Base-by-base conservation (phyloP, 1,140 invertebrate species). In the Dreissena rostriformis region DNA sequence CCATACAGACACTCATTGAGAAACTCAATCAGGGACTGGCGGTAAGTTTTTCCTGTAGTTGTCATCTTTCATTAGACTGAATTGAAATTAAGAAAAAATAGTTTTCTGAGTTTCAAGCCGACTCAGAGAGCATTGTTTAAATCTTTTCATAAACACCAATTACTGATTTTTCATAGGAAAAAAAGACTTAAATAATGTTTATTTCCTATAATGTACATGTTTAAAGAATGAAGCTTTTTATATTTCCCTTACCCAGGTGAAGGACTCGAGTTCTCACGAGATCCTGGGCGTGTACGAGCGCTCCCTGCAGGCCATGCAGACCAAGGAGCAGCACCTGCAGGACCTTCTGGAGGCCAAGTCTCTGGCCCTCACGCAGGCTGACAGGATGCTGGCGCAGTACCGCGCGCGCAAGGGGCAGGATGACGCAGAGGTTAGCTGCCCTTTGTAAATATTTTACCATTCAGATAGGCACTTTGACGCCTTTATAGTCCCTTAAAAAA, bases 231-330 rank as follows among this genome's bases (percentile, higher is more conserved):
- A 28, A 73, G 29, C 75, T 66, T 57, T 14, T 78, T 82, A 51
- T 51, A 88, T 39, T 39, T 39, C 39, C 39, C 39, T 82, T 61
- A n/a, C 57, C 22, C 84, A 93, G 90, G 75, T 93, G 15, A 93
- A 93, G 85, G 93, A 93, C 71, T 67, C 89, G 11, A 92, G 91
- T 71, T 80, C 88, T 14, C 91, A 92, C 51, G 93, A 94, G 81
- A 91, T 94, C n/a, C 92, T 93, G 72, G 91, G 91, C 63, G 85
- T 94, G 19, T 94, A 94, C 90, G 93, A 93, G 86, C 91, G 93
- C 79, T 92, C 92, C 78, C 82, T 93, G 14, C 90, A 91, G 82
- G 87, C 91, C n/a, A 66, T 91, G 11, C 86, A 93, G 91, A 91
- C 89, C n/a, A 93, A 93, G 86, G 93, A 93, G 82, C 88, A 92